These are phyloP conservation scores for Oscheius myriophilus DNA, from an alignment of 2,888 invertebrate genomes.

Conservation along the genomic window DNA sequence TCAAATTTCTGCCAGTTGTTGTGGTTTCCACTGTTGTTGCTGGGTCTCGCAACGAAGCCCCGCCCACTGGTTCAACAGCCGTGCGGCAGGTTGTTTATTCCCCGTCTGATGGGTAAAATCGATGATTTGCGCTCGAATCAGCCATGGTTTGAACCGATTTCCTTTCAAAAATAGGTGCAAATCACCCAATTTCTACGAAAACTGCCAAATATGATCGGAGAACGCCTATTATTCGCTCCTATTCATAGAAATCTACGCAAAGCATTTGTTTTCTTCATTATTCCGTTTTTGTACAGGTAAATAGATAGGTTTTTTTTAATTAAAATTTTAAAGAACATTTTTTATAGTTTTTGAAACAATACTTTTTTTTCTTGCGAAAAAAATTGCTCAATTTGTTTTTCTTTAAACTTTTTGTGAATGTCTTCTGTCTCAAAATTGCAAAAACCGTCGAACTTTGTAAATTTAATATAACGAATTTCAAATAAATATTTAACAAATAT, in stretches of 20 bases:
- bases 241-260: constrained; percentile 43
- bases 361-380: no score
- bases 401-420: no score
- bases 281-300: constrained; percentile 52
- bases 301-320: neutral
- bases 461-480: no score
- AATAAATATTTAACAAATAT: no score
- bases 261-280: constrained; percentile 43
- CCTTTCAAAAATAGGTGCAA: neutral
- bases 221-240: constrained; percentile 36
- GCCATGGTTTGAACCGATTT: neutral
- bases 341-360: no score
- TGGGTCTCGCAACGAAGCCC: neutral
- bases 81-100: neutral
- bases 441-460: no score
- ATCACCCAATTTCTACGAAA: constrained; percentile 33
- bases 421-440: no score
- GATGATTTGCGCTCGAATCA: neutral
- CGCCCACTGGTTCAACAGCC: neutral
- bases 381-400: no score
- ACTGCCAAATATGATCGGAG: constrained; percentile 32
- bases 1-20: no score
- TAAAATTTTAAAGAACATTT: neutral
- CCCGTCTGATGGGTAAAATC: no score
- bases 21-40: neutral